A percentile compares a stretch with the other conserved stretches of the same genome.
Conservation (phyloP, 2,113 vertebrate species). For the Acanthisitta chloris region DNA sequence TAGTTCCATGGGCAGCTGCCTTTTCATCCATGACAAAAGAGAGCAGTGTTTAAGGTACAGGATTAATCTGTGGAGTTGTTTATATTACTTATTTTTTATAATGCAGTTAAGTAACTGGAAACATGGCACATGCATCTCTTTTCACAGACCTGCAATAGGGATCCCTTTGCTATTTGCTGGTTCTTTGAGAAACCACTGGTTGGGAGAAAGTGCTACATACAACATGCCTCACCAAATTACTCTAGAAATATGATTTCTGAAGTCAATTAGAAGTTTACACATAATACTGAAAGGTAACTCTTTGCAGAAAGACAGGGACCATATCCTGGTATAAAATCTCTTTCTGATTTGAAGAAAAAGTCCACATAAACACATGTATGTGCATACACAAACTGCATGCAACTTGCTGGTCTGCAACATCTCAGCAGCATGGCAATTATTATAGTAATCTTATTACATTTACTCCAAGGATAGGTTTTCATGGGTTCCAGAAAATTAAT, state of each 20-base stretch:
- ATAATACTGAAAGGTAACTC: neutral
- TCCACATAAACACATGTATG: neutral
- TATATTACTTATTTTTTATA: neutral
- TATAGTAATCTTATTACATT: neutral
- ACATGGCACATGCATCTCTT: neutral
- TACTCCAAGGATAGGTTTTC: neutral
- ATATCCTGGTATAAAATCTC: neutral
- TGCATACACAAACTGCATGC: neutral
- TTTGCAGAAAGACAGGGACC: neutral
- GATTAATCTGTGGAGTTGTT: neutral
- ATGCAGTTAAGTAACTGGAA: neutral
- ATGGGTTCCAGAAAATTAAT: constrained; percentile 25
- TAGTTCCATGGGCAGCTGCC: neutral
- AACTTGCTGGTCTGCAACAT: neutral
- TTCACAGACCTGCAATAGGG: neutral
- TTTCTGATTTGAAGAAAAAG: neutral
- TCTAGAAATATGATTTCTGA: neutral
- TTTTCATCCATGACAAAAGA: neutral
- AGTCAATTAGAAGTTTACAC: neutral
- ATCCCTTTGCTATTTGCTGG: neutral
- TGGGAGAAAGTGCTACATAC: neutral
- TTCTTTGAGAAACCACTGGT: neutral
- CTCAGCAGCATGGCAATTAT: neutral
- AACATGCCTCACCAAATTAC: neutral
- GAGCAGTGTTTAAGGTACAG: neutral